A percentile compares a stretch with the other conserved stretches of the same genome.
Conservation (phyloP, 1,140 invertebrate species). For the Arctopsyche grandis region DNA sequence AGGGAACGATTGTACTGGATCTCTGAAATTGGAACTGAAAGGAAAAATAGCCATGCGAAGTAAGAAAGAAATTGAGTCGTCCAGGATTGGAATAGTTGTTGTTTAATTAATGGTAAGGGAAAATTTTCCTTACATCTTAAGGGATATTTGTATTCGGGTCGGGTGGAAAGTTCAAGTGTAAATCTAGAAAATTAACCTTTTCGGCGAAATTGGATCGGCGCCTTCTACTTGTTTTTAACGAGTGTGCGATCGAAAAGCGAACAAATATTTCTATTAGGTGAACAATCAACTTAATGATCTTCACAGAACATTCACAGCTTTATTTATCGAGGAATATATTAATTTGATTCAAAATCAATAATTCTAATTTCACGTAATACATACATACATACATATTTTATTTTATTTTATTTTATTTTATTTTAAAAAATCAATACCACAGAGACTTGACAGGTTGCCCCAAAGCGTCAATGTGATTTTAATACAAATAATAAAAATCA, state of each 20-base stretch:
- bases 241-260: too few relatives aligned
- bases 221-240: neutral
- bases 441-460: too few relatives aligned
- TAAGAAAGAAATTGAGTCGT: neutral
- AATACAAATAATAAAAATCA: too few relatives aligned
- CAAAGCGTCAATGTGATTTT: too few relatives aligned
- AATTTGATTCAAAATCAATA: too few relatives aligned
- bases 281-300: neutral
- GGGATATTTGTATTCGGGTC: constrained; percentile 30
- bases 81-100: neutral
- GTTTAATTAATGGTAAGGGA: neutral
- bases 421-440: too few relatives aligned
- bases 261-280: neutral
- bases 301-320: neutral
- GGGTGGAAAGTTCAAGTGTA: constrained; percentile 35
- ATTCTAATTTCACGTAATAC: too few relatives aligned
- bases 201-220: constrained; percentile 21
- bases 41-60: too few relatives aligned
- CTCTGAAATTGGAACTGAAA: too few relatives aligned
- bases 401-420: too few relatives aligned
- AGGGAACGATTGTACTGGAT: neutral
- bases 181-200: constrained; percentile 34
- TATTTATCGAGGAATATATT: too few relatives aligned
- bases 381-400: too few relatives aligned
- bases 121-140: neutral